Conservation (phyloP, 1,140 invertebrate species). For the Triops cancriformis region DNA sequence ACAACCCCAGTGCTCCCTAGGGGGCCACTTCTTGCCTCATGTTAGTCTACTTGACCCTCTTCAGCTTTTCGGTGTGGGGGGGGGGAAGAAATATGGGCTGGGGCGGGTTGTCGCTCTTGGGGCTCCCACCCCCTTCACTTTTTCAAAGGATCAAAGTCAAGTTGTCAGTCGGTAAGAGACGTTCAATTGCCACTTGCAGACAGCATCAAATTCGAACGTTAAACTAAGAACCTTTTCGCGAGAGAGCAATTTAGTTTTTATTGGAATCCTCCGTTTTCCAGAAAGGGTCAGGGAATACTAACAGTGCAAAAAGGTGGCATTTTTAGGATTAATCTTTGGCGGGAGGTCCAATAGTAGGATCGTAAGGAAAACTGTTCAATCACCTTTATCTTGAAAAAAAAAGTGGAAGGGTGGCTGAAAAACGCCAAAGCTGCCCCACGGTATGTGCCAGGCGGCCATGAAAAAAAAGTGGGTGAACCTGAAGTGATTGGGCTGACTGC, state of each 20-base stretch:
- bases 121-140: neutral
- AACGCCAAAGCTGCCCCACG: neutral
- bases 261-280: neutral
- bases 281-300: neutral
- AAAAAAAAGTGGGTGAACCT: slow-evolving; percentile 14
- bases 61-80: neutral
- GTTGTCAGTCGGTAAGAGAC: neutral
- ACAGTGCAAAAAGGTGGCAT: neutral
- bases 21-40: slow-evolving; percentile 2
- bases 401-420: neutral
- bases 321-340: no score
- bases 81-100: neutral
- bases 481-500: slow-evolving; percentile 2
- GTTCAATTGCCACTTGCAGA: slow-evolving; percentile 7
- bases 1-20: neutral
- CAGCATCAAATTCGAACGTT: neutral
- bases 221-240: neutral
- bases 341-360: no score
- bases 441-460: neutral
- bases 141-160: neutral
- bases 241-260: neutral
- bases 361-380: neutral
- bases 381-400: neutral
- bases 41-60: slow-evolving; percentile 4
- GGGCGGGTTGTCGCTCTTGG: neutral